Conservation (phyloP, 2,797 vertebrate genomes). For the Microchirus variegatus region DNA sequence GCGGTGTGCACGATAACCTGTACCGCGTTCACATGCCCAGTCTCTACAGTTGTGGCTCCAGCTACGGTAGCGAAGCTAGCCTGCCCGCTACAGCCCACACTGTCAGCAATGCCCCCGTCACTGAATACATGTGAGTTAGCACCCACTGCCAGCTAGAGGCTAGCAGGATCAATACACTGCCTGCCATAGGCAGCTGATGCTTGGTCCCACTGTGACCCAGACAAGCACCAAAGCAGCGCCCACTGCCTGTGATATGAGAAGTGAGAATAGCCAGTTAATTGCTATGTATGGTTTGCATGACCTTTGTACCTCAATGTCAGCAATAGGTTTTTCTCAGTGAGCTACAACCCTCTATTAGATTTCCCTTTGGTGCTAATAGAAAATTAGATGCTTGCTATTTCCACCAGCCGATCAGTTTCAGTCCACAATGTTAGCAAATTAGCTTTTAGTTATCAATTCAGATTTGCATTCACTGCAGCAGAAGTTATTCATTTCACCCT, state of each 20-base stretch:
- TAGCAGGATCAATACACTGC: constrained; percentile 67
- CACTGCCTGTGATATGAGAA: constrained; percentile 16
- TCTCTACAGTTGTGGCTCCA: constrained; percentile 98
- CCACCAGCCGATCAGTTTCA: constrained; percentile 36
- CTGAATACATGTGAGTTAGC: constrained; percentile 98
- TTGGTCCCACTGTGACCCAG: constrained; percentile 42
- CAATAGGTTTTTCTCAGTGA: constrained; percentile 22
- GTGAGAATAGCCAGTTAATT: constrained; percentile 29
- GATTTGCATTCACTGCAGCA: constrained; percentile 16
- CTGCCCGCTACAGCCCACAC: constrained; percentile 98
- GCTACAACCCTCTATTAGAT: constrained; percentile 31
- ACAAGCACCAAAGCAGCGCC: constrained; percentile 39
- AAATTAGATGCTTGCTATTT: constrained; percentile 35
- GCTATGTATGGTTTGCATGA: constrained; percentile 43
- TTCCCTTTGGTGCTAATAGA: constrained; percentile 31
- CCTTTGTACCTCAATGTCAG: constrained; percentile 44
- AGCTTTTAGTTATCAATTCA: no score
- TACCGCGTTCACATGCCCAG: constrained; percentile 99
- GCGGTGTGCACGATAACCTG: constrained; percentile 91
- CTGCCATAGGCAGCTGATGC: constrained; percentile 62
- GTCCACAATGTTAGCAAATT: constrained; percentile 10
- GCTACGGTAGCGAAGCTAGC: constrained; percentile 98
- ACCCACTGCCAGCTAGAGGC: constrained; percentile 62
- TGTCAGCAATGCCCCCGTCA: constrained; percentile 99
- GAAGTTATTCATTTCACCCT: constrained; percentile 17